These are phyloP conservation scores for Polypterus bichir DNA, from an alignment of 2,113 vertebrate species.

Conservation along the genomic window DNA sequence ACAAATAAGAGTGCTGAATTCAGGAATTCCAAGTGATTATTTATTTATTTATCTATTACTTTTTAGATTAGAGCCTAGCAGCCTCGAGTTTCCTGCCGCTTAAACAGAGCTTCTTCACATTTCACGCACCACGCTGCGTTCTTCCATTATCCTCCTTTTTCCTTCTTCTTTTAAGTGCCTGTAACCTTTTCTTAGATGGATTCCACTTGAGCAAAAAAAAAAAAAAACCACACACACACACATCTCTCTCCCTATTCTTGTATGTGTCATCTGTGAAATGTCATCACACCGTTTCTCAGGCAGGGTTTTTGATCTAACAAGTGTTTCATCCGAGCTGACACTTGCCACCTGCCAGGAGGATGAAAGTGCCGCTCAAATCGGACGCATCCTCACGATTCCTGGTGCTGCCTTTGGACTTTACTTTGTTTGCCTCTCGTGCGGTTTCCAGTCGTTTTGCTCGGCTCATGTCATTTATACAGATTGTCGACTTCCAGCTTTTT, in stretches of 20 bases:
- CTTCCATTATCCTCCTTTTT: neutral
- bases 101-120: too few relatives aligned
- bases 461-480: too few relatives aligned
- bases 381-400: neutral
- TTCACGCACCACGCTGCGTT: neutral
- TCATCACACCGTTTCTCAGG: slow-evolving; percentile 2
- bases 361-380: slow-evolving; percentile 2
- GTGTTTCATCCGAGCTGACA: slow-evolving; percentile 6
- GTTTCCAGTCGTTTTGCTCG: too few relatives aligned
- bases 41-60: too few relatives aligned
- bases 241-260: neutral
- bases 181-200: neutral
- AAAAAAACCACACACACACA: too few relatives aligned
- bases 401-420: neutral
- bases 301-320: slow-evolving; percentile 2
- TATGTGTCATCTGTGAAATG: slow-evolving; percentile 1
- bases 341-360: neutral
- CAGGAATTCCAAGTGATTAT: too few relatives aligned
- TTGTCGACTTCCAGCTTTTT: too few relatives aligned
- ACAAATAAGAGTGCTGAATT: too few relatives aligned
- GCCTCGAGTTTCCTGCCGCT: too few relatives aligned
- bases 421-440: too few relatives aligned
- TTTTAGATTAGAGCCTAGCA: too few relatives aligned
- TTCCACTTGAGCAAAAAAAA: slow-evolving; percentile 1
- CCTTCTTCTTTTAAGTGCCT: neutral